Evolutionary conservation across 2,888 invertebrate species (phyloP).

Genomic region (Cremastobaeus sp.): DNA sequence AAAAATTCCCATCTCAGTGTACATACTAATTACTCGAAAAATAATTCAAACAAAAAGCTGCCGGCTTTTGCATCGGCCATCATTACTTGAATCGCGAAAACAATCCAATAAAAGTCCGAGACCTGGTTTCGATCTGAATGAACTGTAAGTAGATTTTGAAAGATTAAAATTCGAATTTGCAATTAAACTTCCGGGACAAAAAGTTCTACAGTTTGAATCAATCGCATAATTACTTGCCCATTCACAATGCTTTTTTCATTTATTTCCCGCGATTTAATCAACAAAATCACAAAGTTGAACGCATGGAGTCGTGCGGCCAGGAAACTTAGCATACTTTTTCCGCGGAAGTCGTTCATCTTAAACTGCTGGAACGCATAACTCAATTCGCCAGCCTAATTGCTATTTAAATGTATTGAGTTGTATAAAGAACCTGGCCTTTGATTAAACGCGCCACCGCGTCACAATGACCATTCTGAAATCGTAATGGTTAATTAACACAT

Average conservation of each 20-base stretch:
- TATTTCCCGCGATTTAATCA: not conserved
- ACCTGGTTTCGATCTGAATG: not conserved
- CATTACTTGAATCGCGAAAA: not conserved
- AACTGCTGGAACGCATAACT: not conserved
- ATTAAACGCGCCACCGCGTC: conserved; percentile 10
- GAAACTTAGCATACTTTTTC: not conserved
- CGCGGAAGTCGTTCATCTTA: not conserved
- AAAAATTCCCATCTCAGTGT: conserved; percentile 3
- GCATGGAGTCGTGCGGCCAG: not conserved
- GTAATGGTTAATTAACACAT: conserved; percentile 46
- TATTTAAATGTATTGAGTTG: conserved; percentile 2
- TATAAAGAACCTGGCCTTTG: not conserved
- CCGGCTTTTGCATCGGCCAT: not conserved
- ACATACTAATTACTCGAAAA: not conserved
- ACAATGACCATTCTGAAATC: conserved; percentile 21
- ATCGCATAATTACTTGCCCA: not conserved
- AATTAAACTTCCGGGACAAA: not conserved
- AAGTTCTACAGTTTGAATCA: not conserved
- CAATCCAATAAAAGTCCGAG: conserved; percentile 5
- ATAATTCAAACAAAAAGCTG: conserved; percentile 7
- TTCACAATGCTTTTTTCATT: not conserved
- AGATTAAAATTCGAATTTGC: conserved; percentile 3
- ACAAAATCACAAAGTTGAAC: not conserved
- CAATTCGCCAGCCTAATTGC: conserved; percentile 12
- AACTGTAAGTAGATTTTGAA: not conserved